Evolutionary conservation across 2,113 vertebrate species (phyloP), one percentile per base, ranked within the genome.

Genomic region (Pseudonaja textilis): DNA sequence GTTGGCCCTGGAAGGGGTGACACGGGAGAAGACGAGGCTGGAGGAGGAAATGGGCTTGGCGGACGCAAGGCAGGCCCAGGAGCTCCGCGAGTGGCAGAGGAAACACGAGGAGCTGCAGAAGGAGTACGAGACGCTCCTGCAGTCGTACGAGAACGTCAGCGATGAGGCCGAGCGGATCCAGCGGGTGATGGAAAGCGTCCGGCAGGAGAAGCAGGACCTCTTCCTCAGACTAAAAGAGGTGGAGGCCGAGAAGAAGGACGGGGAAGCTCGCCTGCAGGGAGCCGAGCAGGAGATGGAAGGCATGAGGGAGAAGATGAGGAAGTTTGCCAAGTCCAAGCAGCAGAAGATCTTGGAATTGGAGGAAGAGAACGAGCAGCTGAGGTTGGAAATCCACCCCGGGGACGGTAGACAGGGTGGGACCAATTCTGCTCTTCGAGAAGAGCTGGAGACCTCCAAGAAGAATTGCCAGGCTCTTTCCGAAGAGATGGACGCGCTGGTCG

Each of bases 231-330:
- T 98, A 57, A 98, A 98, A 96, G 96, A 88, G 0, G 91, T 96
- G 0, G 99, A 99, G 95, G 93, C 96, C 0, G 96, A 97, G 26
- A 98, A 96, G 92, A 98, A 97, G 93, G 98, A 99, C 56, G 95
- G 96, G 1, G 98, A 99, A 87, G 97, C 96, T 26, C 98, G 98
- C 91, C 96, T 98, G 0, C 97, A 98, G 89, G 98, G 98, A 91
- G 96, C 98, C 0, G 98, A 96, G 81, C 98, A 98, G 59, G 99
- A 99, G 93, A 98, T 99, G 81, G 98, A 98, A 29, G 95, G 95
- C 18, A 98, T 99, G 94, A 99, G 98, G 93, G 99, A 99, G 94
- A 99, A 99, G 94, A 99, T 99, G 99, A 98, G 99, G 91, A 99
- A 99, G 96, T 99, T 99, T 96, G 98, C 98, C 56, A 99, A 99